Base-by-base conservation (phyloP, 2,113 vertebrate species). In the Scatophagus argus region DNA sequence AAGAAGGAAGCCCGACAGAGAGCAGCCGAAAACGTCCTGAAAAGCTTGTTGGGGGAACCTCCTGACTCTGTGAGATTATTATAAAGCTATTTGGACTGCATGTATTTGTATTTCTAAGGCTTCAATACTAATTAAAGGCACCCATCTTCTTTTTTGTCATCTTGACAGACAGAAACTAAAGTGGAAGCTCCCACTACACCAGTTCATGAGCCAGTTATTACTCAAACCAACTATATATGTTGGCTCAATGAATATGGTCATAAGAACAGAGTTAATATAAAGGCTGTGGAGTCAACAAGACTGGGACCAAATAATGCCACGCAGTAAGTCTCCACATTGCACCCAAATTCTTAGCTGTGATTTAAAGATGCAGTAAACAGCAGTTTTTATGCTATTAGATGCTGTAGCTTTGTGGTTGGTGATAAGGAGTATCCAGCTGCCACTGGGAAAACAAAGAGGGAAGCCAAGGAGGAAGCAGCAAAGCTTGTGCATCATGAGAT, bases 1-100 rank as follows among this genome's bases (percentile, higher is more conserved):
- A 95, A 95, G 85, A 94, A 91, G 41, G 94, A 92, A 51, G 95
- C 95, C 5, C 93, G 65, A 64, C 86, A 92, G 23, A 86, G 90
- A 0, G 95, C 95, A 10, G 94, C 95, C 21, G 87, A 86, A 84
- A 87, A 93, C 39, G 94, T 87, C 0, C 27, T 92, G 11, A 31
- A 3, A 0, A 4, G 1, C 25, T 41, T 94, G 4, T 2, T 3
- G 10, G 51, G 64, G 31, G 65, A 87, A 25, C 0, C 66, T 5
- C 0, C 34, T 12, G 67, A 84, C 21, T 12, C 63, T 74, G 89
- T 89, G 65, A 89, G 87, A 52, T 62, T 3, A 36, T 36, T 49
- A 13, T 19, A 17, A 16, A 0, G 1, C 16, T 70, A 54, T 25
- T n/a, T 44, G 61, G 4, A 47, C 8, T 64, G 8, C 25, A 8